Evolutionary conservation across 53 echinoderm and acorn worm species (phyloP), one percentile per base, ranked within the genome.

Genomic region (Mesocentrotus franciscanus): DNA sequence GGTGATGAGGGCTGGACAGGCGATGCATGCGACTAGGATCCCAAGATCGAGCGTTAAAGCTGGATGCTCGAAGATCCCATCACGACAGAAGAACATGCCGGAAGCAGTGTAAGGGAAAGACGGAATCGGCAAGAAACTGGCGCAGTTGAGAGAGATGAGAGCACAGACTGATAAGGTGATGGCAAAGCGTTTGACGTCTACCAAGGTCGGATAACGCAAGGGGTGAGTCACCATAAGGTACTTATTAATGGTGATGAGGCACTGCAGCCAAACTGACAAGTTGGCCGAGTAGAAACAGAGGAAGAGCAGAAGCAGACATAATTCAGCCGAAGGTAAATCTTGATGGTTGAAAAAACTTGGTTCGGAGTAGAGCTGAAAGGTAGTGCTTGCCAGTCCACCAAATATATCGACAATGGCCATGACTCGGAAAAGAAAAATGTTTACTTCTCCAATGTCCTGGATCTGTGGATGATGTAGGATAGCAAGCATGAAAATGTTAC

Each of bases 41-140:
- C 95, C 95, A 18, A 94, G 95, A 85, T 94, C 95, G n/a, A 49
- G 8, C 8, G 85, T 35, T 60, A 94, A 49, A 9, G 66, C 24
- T 24, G 95, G 95, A n/a, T 94, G 85, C 13, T 94, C 95, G 30
- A 94, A 94, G 64, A 94, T 87, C 6, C 95, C 95, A 68, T 94
- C 95, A 7, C 95, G 62, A 30, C 95, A 94, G 66, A 94, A 94
- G 62, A 39, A 61, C 33, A 94, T 10, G 20, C 95, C 95, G 34
- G 87, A 24, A 4, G 22, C 27, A 0, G 70, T 85, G 87, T 94
- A 94, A 24, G 95, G 95, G 89, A 94, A 94, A 0, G 95, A 94
- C 11, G 94, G 95, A n/a, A 94, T 61, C 4, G 95, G 95, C 61
- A 94, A 34, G 55, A 85, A 94, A 61, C 26, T 85, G 36, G 95